Percentiles rank a stretch among this genome's conserved stretches.
These are phyloP conservation scores for Tauraco erythrolophus DNA, from an alignment of 2,113 vertebrate genomes.

Conservation along the genomic window DNA sequence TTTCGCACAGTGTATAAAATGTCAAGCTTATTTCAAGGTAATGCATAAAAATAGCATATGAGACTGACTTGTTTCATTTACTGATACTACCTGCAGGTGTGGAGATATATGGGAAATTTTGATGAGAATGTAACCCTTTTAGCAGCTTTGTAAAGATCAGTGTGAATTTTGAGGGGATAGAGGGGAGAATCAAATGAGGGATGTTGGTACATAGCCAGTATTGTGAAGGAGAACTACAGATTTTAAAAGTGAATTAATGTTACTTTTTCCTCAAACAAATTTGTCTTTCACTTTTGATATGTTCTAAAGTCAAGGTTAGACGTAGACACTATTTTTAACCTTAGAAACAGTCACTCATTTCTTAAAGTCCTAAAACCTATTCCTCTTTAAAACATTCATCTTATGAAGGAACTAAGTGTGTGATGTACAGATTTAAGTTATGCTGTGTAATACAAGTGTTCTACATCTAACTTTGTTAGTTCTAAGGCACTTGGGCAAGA, in stretches of 20 bases:
- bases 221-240: not conserved
- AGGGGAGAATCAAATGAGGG: not conserved
- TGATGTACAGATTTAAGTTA: not conserved
- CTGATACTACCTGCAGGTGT: not conserved
- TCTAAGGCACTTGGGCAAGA: too few relatives aligned
- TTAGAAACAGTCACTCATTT: not conserved
- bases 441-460: not conserved
- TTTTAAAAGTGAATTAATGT: not conserved
- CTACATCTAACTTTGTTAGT: too few relatives aligned
- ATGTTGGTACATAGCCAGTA: not conserved
- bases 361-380: not conserved
- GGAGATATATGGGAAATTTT: not conserved
- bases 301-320: not conserved
- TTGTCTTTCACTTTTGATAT: not conserved
- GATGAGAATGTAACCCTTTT: not conserved
- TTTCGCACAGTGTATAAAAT: not conserved
- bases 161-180: not conserved
- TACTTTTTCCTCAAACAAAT: not conserved
- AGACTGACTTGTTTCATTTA: not conserved
- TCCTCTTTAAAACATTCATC: accelerated
- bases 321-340: not conserved
- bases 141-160: not conserved
- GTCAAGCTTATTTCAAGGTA: not conserved
- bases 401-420: not conserved
- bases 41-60: not conserved